Percentiles rank a stretch among this genome's conserved stretches.
Evolutionary conservation across 2,888 invertebrate species (phyloP).

Genomic region (Phorcus lineatus): DNA sequence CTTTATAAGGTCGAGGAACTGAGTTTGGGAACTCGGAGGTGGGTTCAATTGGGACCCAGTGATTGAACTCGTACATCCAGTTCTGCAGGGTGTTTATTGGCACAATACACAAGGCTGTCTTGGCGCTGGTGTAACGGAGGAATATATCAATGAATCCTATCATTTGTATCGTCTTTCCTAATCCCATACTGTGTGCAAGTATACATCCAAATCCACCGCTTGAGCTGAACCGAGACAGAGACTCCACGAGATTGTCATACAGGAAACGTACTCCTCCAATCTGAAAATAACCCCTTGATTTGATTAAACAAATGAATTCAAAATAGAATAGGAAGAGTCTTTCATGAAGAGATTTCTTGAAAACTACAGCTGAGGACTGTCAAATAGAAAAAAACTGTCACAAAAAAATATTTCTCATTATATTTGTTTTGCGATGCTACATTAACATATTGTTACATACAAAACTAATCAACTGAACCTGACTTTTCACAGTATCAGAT

Average conservation of each 20-base stretch:
- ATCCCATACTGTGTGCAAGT: conserved; percentile 98
- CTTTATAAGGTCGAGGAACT: conserved; percentile 85
- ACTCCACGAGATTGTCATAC: conserved; percentile 97
- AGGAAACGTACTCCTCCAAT: conserved; percentile 96
- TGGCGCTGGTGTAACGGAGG: conserved; percentile 90
- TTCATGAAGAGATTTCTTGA: no score
- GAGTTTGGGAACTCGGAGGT: neutral
- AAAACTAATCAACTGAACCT: no score
- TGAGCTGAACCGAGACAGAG: conserved; percentile 88
- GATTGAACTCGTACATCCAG: conserved; percentile 97
- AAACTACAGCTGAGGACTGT: no score
- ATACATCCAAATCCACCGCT: conserved; percentile 97
- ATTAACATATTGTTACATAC: no score
- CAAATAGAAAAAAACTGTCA: no score
- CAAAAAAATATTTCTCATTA: no score
- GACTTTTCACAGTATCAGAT: no score
- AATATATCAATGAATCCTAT: conserved; percentile 98
- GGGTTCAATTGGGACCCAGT: conserved; percentile 88
- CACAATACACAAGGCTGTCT: conserved; percentile 95
- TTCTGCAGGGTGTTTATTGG: conserved; percentile 99
- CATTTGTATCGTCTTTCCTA: conserved; percentile 96
- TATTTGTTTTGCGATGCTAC: no score
- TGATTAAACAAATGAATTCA: no score
- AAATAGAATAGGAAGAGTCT: no score
- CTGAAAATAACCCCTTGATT: conserved; percentile 76